Evolutionary conservation across 2,888 invertebrate species (phyloP), one percentile per base, ranked within the genome.

Genomic region (Cabera pusaria): DNA sequence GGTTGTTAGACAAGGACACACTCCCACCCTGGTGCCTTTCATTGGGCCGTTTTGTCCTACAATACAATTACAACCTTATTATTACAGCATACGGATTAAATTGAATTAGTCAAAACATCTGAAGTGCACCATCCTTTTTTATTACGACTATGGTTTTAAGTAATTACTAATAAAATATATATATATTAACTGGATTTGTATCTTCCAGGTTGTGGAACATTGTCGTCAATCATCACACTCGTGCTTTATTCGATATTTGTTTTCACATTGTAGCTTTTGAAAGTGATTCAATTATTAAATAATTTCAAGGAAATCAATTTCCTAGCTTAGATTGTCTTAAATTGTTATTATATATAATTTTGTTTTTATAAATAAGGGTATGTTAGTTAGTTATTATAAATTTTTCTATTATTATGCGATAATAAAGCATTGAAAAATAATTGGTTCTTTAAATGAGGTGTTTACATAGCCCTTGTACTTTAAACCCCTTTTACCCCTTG

Each of bases 161-260:
- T n/a, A n/a, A n/a, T n/a, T n/a, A n/a, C n/a, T n/a, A n/a, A n/a
- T n/a, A n/a, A n/a, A n/a, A n/a, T n/a, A n/a, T n/a, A n/a, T n/a
- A n/a, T n/a, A n/a, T n/a, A n/a, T n/a, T n/a, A n/a, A n/a, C n/a
- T 8, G 0, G 8, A 9, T 33, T 12, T 57, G 44, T 45, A 14
- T 46, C 53, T 64, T 61, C 9, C 68, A 68, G 68, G 47, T 51
- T 47, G 52, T 44, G 29, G 53, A 26, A 34, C 32, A 12, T 32
- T 48, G 31, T 42, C 35, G 22, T 27, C 50, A 25, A 49, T 42
- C 41, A 35, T 34, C 42, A 47, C 45, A 19, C 42, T 37, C 29
- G 43, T 50, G 46, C 35, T 58, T 35, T 56, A 45, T 25, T 42
- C 39, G 6, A 16, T 52, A 43, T 27, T 49, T 9, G 19, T 46